These are phyloP conservation scores for Eristalinus aeneus DNA, from an alignment of 2,888 invertebrate genomes.

Conservation along the genomic window DNA sequence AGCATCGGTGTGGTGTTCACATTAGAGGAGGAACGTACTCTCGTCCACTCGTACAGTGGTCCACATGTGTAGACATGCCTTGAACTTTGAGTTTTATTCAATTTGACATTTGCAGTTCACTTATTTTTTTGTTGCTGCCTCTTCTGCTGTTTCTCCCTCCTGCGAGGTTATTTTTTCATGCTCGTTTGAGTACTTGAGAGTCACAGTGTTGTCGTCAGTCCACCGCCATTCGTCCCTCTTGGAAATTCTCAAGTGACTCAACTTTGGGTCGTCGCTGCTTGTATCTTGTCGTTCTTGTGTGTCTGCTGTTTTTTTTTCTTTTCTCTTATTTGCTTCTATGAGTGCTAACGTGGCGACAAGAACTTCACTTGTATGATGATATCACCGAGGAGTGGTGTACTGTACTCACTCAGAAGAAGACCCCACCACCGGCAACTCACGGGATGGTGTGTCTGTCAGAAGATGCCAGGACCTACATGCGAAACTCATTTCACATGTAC, in stretches of 20 bases:
- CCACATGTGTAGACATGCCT: constrained; percentile 62
- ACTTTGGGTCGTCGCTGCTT: constrained; percentile 41
- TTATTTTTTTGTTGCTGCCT: constrained; percentile 20
- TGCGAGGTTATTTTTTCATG: constrained; percentile 34
- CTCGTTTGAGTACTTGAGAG: constrained; percentile 67
- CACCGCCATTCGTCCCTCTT: constrained; percentile 54
- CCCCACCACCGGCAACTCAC: constrained; percentile 18
- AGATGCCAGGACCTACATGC: constrained; percentile 24
- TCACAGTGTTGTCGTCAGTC: constrained; percentile 62
- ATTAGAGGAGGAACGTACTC: constrained; percentile 1
- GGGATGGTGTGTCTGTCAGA: neutral
- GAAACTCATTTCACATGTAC: constrained; percentile 57
- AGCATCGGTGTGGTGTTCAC: neutral
- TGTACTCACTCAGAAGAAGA: constrained; percentile 24
- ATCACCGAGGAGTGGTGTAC: constrained; percentile 56
- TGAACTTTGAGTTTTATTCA: constrained; percentile 69
- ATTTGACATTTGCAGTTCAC: constrained; percentile 69
- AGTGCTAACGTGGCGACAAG: constrained; percentile 65
- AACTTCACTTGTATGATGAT: constrained; percentile 62
- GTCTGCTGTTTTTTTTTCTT: constrained; percentile 22
- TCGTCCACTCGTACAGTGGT: constrained; percentile 15
- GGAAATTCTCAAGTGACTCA: constrained; percentile 64
- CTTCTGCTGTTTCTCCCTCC: neutral
- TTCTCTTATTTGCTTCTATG: constrained; percentile 53
- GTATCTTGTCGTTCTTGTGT: constrained; percentile 17